Base-by-base conservation (phyloP, 2,888 invertebrate species). In the Lycophotia porphyrea region DNA sequence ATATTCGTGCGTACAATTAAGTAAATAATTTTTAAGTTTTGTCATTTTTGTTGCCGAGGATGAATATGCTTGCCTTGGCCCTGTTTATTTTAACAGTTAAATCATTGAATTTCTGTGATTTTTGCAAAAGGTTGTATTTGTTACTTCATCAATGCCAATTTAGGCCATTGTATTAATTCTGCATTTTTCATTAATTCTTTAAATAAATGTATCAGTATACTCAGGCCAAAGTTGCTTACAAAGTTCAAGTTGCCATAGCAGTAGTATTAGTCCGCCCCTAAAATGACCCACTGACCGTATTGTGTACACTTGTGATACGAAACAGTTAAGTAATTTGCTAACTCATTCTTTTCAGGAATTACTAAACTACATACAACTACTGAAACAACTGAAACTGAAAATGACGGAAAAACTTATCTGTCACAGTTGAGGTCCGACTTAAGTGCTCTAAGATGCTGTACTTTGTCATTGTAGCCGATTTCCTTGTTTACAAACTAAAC, bases 1-100 rank as follows among this genome's bases (percentile, higher is more conserved):
- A 74, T 77, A 66, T 81, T 85, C 86, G 78, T 74, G 68, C 15
- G 1, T 63, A 88, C 78, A 87, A 88, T 88, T 88, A 88, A 85
- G 84, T 55, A 76, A 85, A 84, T 55, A 76, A 71, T 86, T 88
- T 85, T 81, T 42, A 55, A 81, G 74, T 74, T 60, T 80, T 78
- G 67, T 82, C 44, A 34, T 83, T 72, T 78, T 82, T 78, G 74
- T 71, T 67, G 44, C 27, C 52, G 52, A 79, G 18, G 64, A 84
- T 65, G 49, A 67, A 68, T 74, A 68, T 49, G 47, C 24, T 74
- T 84, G 42, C 84, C 84, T 81, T 74, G 81, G 67, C 81, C 60
- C 39, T n/a, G 58, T 79, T 84, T 84, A 34, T 39, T 71, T 65
- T 58, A 31, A 31, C 31, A 58, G 3, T 58, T 61, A 39, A 73